Base-by-base conservation (phyloP, 2,888 invertebrate species). In the Desoria tigrina region DNA sequence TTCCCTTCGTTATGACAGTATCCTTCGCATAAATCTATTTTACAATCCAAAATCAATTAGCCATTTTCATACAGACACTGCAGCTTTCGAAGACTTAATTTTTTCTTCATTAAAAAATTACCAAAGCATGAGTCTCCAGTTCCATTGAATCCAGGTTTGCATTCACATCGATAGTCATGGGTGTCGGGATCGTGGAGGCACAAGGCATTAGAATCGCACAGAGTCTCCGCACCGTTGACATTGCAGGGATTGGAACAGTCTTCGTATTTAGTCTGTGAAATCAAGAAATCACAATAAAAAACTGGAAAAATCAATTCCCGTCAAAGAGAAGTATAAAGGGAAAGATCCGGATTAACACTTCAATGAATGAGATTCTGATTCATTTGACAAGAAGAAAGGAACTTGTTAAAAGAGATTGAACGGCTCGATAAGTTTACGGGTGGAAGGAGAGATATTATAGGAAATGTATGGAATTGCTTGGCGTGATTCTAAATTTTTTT, bases 131-230 rank as follows among this genome's bases (percentile, higher is more conserved):
- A 83, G 82, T 87, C 85, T 63, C 93, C 94, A 23, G 91, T 91
- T 73, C 92, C 92, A 78, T 92, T 92, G 82, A 90, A 99, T 37
- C 98, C 98, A 42, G 90, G 86, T 14, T 95, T 93, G 81, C 99
- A 99, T 11, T 88, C 84, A 78, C 99, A 99, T 75, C 86, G 88
- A 80, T 95, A 98, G 79, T 97, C 97, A 71, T 92, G 92, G 95
- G 88, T 90, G 79, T 92, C 92, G 0, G 88, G 87, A 59, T 90
- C 87, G 69, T 92, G 84, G 6, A 94, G 84, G 78, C 94, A 95
- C 79, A 90, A 89, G 0, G 94, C 93, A 79, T 94, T 92, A 0
- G 85, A 82, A 79, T 94, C 91, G 77, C 95, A 95, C 76, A 91
- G 88, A 83, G 90, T 90, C 77, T 90, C 88, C 1, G 87, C 85